Evolutionary conservation across 1,140 invertebrate genomes (phyloP), one percentile per base, ranked within the genome.

Genomic region (Drosophila parvula): DNA sequence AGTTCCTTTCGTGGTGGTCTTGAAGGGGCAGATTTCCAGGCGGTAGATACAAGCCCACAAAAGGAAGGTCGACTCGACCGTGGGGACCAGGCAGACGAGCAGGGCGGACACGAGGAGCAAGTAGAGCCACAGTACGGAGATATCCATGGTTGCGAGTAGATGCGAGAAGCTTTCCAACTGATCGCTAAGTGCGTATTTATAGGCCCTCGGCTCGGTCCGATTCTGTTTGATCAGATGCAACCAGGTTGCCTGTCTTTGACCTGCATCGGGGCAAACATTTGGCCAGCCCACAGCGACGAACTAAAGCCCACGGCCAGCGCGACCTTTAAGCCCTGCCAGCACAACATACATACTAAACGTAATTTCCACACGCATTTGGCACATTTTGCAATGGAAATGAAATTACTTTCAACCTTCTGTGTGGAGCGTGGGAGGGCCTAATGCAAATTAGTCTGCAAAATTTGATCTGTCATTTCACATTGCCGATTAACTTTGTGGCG

Each of bases 1-100:
- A 1, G 30, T 0, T 4, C 1, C 5, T 9, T 22, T 27, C 3
- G 62, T 79, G 9, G 81, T 78, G 38, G 81, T 80, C 10, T 27
- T 70, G 57, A 84, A 89, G 12, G 84, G 84, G 63, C 84, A 89
- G 16, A 89, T 60, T 8, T 34, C 28, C 34, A 88, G 58, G 2
- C 80, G 69, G n/a, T 48, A 83, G 6, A 84, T 9, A 6, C 84
- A 89, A 18, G 84, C 80, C 41, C 79, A 78, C 0, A 89, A 27
- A 0, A 89, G 56, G n/a, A 81, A 16, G 0, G 85, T 89, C 0
- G 85, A 73, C 44, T 89, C 77, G 3, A 61, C 75, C 11, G 48
- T 48, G 8, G 84, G 78, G 7, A 78, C 57, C 36, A 59, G 41
- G n/a, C 64, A 51, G 10, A 90, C 5, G 32, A 89, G 28, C 67